Evolutionary conservation across 23 tunicate genomes (phyloP), one percentile per base, ranked within the genome.

Genomic region (Pegea sp.): DNA sequence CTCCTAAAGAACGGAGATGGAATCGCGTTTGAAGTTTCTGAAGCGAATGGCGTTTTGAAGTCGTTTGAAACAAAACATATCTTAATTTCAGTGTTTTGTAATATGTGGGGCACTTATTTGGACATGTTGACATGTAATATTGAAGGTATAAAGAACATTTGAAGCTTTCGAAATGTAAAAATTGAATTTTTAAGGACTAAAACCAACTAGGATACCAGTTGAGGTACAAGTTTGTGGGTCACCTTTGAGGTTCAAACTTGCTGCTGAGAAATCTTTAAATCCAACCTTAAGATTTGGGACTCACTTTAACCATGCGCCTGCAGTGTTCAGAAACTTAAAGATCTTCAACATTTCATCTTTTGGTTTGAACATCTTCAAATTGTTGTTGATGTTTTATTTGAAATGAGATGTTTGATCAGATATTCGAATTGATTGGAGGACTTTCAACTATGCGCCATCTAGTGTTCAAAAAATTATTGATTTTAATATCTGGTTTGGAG

Each of bases 401-500:
- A n/a, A n/a, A n/a, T n/a, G n/a, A n/a, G n/a, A n/a, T n/a, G n/a
- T n/a, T n/a, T n/a, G n/a, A n/a, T n/a, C 50, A 81, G 93, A 72
- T 42, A 61, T 81, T 29, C 56, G 93, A 19, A 16, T 81, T 2
- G 93, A 81, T 43, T 81, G 80, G 80, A 22, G 38, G 33, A 74
- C 66, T 1, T 81, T 20, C 57, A 72, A 81, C 61, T 59, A 65
- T 28, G 71, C 80, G 2, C 64, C 55, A 18, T 63, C 69, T 1
- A 65, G 54, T 26, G 80, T 71, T 34, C 30, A 60, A 4, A 81
- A 81, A 53, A 24, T 81, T 1, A 21, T 81, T 48, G 93, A 81
- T 60, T 52, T 81, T 23, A 81, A 81, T 29, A 61, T 81, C 32
- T 81, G 93, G 93, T 81, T 64, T 33, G 93, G 93, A 16, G 72